These are phyloP conservation scores for Cerceris rybyensis DNA, from an alignment of 2,888 invertebrate genomes.

Conservation along the genomic window DNA sequence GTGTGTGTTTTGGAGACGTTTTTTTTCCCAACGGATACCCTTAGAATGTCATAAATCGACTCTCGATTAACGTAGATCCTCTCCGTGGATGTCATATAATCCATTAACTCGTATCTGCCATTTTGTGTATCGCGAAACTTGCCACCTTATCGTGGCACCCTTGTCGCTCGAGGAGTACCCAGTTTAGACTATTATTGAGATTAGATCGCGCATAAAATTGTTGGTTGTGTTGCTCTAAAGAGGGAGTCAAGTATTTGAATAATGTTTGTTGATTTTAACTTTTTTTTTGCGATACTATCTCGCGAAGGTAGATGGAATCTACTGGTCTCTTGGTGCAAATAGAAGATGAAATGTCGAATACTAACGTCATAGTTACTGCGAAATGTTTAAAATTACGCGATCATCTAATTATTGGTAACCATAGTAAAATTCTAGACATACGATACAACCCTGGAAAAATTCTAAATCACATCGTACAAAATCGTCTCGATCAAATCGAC, in stretches of 20 bases:
- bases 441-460: too few species aligned
- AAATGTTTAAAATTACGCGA: too few species aligned
- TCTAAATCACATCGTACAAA: too few species aligned
- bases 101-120: conserved; percentile 21
- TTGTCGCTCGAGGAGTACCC: background rate
- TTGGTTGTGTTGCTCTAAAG: background rate
- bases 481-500: too few species aligned
- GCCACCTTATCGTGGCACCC: background rate
- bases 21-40: conserved; percentile 46
- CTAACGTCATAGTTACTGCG: too few species aligned
- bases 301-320: too few species aligned
- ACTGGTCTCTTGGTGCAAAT: too few species aligned
- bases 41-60: conserved; percentile 18
- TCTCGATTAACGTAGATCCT: conserved; percentile 48
- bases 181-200: background rate
- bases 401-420: too few species aligned
- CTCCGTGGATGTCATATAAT: conserved; percentile 17
- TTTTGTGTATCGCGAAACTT: background rate
- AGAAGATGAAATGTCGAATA: too few species aligned
- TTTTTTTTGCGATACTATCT: too few species aligned
- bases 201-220: background rate
- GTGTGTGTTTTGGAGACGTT: conserved; percentile 32
- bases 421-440: too few species aligned
- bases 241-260: background rate
- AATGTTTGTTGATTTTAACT: too few species aligned